These are phyloP conservation scores for Lymantria dispar DNA, from an alignment of 2,888 invertebrate genomes.

Conservation along the genomic window DNA sequence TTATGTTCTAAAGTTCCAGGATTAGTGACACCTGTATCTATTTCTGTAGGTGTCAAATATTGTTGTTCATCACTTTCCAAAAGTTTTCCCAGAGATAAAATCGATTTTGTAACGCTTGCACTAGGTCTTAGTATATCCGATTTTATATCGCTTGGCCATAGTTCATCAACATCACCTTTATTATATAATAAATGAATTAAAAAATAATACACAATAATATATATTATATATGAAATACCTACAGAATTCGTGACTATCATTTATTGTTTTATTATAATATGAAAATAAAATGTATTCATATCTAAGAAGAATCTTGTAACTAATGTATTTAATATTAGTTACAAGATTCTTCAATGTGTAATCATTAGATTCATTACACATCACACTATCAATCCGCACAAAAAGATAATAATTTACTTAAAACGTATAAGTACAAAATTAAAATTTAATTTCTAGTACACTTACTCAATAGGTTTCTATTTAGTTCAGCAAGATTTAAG, in stretches of 20 bases:
- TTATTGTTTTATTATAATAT: background rate
- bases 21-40: background rate
- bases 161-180: slow-evolving; percentile 61
- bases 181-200: background rate
- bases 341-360: too few species aligned
- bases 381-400: too few species aligned
- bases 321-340: too few species aligned
- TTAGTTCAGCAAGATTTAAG: slow-evolving; percentile 44
- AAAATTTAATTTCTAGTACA: too few species aligned
- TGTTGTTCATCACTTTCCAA: slow-evolving; percentile 54
- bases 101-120: slow-evolving; percentile 55
- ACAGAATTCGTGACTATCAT: background rate
- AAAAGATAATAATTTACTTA: too few species aligned
- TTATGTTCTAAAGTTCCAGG: background rate
- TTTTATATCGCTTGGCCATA: slow-evolving; percentile 54
- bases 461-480: slow-evolving; percentile 57
- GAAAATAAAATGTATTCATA: background rate
- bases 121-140: slow-evolving; percentile 42
- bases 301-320: too few species aligned
- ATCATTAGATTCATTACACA: too few species aligned
- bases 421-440: too few species aligned
- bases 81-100: slow-evolving; percentile 61
- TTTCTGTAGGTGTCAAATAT: slow-evolving; percentile 9
- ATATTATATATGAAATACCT: too few species aligned
- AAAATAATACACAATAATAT: too few species aligned